phyloP scores from a whole-genome alignment of 2,888 invertebrate genomes.

The Strigamia maritima region DNA sequence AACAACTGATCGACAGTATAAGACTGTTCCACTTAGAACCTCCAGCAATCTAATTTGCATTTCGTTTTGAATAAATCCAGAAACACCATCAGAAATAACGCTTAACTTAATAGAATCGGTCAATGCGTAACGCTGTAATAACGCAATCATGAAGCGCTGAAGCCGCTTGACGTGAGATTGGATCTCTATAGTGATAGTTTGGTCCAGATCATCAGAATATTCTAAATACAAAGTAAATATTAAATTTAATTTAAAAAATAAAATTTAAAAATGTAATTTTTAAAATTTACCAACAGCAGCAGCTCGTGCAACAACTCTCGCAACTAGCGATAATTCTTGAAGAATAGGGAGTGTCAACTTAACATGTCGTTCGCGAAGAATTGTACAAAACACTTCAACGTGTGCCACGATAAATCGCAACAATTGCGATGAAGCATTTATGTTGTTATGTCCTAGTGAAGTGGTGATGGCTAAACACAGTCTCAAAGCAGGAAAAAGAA shows the following conservation, averaged over 20 bases:
- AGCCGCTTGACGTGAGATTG: constrained; percentile 59
- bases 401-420: constrained; percentile 76
- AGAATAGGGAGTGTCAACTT: constrained; percentile 65
- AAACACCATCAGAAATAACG: background rate
- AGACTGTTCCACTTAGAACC: background rate
- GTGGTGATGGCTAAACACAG: constrained; percentile 78
- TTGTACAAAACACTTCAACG: constrained; percentile 73
- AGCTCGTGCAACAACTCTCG: constrained; percentile 69
- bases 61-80: constrained; percentile 11
- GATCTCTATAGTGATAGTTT: constrained; percentile 49
- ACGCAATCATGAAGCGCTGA: constrained; percentile 69
- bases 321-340: constrained; percentile 71
- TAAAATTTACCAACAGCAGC: constrained; percentile 52
- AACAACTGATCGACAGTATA: background rate
- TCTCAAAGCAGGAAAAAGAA: constrained; percentile 75
- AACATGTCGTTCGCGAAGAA: constrained; percentile 68
- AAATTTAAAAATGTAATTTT: background rate
- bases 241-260: background rate
- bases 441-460: constrained; percentile 77
- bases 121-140: constrained; percentile 68
- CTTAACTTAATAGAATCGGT: constrained; percentile 48
- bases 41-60: constrained; percentile 6
- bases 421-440: constrained; percentile 68
- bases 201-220: constrained; percentile 40
- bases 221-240: background rate